Evolutionary conservation across 1,140 invertebrate species (phyloP).

Genomic region (Drosophila repleta): DNA sequence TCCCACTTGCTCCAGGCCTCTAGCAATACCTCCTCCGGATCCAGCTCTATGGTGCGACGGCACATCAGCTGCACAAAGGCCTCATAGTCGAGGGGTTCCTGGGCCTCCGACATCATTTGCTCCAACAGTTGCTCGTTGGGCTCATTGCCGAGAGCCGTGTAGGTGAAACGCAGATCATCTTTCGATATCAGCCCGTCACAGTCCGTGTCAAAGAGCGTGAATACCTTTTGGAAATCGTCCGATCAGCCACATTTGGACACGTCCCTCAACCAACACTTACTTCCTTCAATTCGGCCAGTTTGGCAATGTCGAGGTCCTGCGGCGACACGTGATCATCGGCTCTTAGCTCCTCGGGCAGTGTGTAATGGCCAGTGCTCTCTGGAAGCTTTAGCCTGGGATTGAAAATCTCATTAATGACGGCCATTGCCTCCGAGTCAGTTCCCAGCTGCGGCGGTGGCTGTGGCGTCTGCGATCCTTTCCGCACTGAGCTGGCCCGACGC

Average conservation of each 20-base stretch:
- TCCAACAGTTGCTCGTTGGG: constrained; percentile 85
- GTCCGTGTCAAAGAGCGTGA: constrained; percentile 86
- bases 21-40: constrained; percentile 86
- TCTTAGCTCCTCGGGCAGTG: constrained; percentile 85
- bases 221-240: constrained; percentile 83
- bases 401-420: constrained; percentile 84
- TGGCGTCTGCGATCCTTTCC: constrained; percentile 63
- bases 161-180: constrained; percentile 86
- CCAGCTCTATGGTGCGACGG: constrained; percentile 86
- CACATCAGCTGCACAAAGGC: constrained; percentile 86
- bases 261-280: constrained; percentile 60
- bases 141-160: constrained; percentile 85
- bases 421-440: constrained; percentile 76
- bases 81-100: constrained; percentile 86
- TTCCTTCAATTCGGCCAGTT: constrained; percentile 86
- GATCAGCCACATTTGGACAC: neutral
- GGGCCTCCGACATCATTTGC: constrained; percentile 86
- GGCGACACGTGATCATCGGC: constrained; percentile 83
- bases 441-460: constrained; percentile 46
- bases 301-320: constrained; percentile 85
- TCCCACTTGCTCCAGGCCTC: constrained; percentile 87
- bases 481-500: constrained; percentile 62
- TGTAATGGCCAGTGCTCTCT: constrained; percentile 83
- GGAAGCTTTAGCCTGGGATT: constrained; percentile 82
- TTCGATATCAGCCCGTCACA: constrained; percentile 86